These are phyloP conservation scores for Epicampocera succincta DNA, from an alignment of 2,888 invertebrate species.

Conservation along the genomic window DNA sequence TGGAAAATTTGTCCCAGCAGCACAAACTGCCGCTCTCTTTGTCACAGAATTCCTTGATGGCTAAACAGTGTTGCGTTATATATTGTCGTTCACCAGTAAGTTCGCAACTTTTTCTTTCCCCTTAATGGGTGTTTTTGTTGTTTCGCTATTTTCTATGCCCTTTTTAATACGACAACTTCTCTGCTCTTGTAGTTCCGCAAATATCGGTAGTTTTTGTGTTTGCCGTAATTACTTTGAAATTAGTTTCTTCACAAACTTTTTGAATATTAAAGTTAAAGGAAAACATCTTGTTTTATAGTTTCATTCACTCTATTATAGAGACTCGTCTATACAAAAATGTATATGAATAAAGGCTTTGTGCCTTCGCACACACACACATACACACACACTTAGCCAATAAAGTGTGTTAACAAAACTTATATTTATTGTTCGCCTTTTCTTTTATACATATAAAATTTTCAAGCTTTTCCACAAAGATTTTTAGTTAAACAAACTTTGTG, in stretches of 20 bases:
- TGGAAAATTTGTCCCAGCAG: too few relatives aligned
- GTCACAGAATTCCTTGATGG: too few relatives aligned
- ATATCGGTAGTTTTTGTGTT: slow-evolving; percentile 78
- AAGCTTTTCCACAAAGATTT: slow-evolving; percentile 54
- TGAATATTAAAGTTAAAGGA: slow-evolving; percentile 61
- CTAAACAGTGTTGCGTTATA: not conserved
- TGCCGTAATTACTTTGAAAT: slow-evolving; percentile 79
- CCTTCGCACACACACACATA: not conserved
- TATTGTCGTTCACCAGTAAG: slow-evolving; percentile 12
- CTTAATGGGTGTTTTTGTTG: slow-evolving; percentile 18
- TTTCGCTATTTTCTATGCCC: slow-evolving; percentile 15
- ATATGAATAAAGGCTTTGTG: not conserved
- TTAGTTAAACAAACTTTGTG: slow-evolving; percentile 51
- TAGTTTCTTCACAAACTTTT: slow-evolving; percentile 78
- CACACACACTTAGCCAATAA: not conserved
- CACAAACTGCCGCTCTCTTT: too few relatives aligned
- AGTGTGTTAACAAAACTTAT: not conserved
- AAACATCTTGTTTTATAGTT: slow-evolving; percentile 57
- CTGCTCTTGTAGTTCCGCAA: slow-evolving; percentile 65
- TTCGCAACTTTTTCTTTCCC: slow-evolving; percentile 20
- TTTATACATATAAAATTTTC: slow-evolving; percentile 39
- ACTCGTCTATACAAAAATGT: not conserved
- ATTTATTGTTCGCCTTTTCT: slow-evolving; percentile 20
- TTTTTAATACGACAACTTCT: not conserved
- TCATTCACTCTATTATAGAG: not conserved